These are phyloP conservation scores for Parasteatoda tepidariorum DNA, from an alignment of 1,140 invertebrate genomes.

Conservation along the genomic window DNA sequence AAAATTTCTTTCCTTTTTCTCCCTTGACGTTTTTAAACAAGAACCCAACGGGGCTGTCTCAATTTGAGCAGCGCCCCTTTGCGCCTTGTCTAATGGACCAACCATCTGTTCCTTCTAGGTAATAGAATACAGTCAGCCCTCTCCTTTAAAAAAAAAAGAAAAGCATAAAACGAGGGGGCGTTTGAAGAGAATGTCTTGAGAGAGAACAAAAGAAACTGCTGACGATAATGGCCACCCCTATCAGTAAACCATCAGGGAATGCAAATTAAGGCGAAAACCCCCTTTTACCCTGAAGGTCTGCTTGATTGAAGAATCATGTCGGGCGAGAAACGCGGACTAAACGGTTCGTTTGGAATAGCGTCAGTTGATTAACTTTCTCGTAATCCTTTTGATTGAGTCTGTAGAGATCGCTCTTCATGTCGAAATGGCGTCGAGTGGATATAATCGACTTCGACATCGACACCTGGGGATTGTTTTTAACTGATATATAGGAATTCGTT, in stretches of 20 bases:
- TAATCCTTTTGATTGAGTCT: conserved; percentile 1
- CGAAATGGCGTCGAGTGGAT: background rate
- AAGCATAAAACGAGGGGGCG: background rate
- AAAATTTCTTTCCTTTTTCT: too few relatives aligned
- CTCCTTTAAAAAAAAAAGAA: background rate
- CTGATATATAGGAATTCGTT: too few relatives aligned
- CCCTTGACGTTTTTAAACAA: too few relatives aligned
- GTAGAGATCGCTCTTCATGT: background rate
- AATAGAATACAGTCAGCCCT: conserved; percentile 24
- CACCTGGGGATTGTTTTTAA: too few relatives aligned
- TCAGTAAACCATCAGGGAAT: conserved; percentile 44
- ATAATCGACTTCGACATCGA: background rate
- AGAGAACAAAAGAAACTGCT: conserved; percentile 53
- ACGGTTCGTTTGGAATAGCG: conserved; percentile 15
- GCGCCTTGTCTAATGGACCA: conserved; percentile 17
- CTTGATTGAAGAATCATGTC: conserved; percentile 15
- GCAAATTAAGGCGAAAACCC: conserved; percentile 26
- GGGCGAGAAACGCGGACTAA: background rate
- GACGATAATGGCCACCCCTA: conserved; percentile 50
- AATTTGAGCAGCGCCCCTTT: conserved; percentile 14
- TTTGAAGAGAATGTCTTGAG: background rate
- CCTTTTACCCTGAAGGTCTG: background rate
- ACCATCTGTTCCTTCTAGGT: conserved; percentile 48
- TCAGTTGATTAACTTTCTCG: conserved; percentile 38
- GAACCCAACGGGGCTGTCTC: too few relatives aligned